These are phyloP conservation scores for Psittacula derbiana DNA, from an alignment of 2,797 vertebrate genomes.

Conservation along the genomic window DNA sequence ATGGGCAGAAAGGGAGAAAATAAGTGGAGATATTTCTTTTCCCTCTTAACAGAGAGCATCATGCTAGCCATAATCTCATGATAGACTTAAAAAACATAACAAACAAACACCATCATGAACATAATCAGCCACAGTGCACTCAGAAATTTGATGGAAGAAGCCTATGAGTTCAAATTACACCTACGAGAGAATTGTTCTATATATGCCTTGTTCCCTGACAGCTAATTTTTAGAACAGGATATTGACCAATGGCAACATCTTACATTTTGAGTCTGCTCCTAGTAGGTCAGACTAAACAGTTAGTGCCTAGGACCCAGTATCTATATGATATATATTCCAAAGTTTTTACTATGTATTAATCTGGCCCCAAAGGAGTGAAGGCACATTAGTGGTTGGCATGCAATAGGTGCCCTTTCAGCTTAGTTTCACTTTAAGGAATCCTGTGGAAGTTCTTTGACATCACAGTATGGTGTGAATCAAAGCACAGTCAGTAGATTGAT, in stretches of 20 bases:
- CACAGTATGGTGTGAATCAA: background rate
- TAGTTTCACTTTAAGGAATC: background rate
- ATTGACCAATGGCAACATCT: background rate
- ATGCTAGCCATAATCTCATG: background rate
- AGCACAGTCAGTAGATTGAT: background rate
- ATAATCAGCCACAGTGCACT: background rate
- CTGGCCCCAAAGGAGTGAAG: background rate
- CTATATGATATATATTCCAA: background rate
- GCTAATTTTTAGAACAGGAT: background rate
- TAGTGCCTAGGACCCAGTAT: background rate
- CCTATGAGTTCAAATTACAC: background rate
- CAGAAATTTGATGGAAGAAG: background rate
- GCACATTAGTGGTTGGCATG: background rate
- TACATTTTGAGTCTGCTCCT: background rate
- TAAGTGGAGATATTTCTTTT: background rate
- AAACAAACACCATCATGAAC: background rate
- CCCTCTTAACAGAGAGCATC: background rate
- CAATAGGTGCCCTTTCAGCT: background rate
- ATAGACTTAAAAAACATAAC: background rate
- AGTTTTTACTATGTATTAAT: background rate
- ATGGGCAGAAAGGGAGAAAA: background rate
- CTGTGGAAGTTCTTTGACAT: background rate
- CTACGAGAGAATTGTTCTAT: background rate
- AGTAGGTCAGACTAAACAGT: background rate
- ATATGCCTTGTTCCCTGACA: background rate